Evolutionary conservation across 2,888 invertebrate species (phyloP), one percentile per base, ranked within the genome.

Genomic region (Pterostichus niger): DNA sequence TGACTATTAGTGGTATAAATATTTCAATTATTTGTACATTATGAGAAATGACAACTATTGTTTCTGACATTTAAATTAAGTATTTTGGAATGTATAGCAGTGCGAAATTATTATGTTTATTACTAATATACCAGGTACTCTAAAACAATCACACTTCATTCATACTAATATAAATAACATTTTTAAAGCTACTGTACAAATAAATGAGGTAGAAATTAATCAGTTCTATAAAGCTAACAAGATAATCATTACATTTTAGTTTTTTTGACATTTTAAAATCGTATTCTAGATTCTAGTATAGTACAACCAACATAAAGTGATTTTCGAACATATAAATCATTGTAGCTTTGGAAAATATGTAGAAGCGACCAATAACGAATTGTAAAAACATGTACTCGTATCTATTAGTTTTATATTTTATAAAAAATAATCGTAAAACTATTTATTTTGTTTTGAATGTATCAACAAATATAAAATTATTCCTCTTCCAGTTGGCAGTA

Each of bases 141-240:
- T 17, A 59, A 44, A 35, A 82, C 77, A 77, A 46, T 24, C 75
- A 61, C 17, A 3, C 71, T 35, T 17, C 75, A 68, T 59, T 75
- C 82, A 75, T 17, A 59, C 82, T 11, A 15, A 59, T 80, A 82
- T 82, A 82, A 82, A 82, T 82, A 73, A 82, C 40, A 82, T 82
- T 82, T 56, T 75, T 87, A 88, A 88, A 86, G 87, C 88, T 88
- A 88, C 86, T 84, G 86, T 86, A 86, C 88, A 87, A 88, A 89
- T 87, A 88, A 88, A 85, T 90, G 89, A 89, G 89, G 90, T 89
- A 89, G 89, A 89, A 89, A 87, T 87, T 85, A 89, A 88, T 90
- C 90, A 90, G 90, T 90, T 89, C 89, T 89, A 87, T 88, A 44
- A 40, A 40, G 40, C 44, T 46, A 75, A 13, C 49, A 31, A 24